Evolutionary conservation across 2,888 invertebrate species (phyloP), one percentile per base, ranked within the genome.

Genomic region (Strigamia crassipes): DNA sequence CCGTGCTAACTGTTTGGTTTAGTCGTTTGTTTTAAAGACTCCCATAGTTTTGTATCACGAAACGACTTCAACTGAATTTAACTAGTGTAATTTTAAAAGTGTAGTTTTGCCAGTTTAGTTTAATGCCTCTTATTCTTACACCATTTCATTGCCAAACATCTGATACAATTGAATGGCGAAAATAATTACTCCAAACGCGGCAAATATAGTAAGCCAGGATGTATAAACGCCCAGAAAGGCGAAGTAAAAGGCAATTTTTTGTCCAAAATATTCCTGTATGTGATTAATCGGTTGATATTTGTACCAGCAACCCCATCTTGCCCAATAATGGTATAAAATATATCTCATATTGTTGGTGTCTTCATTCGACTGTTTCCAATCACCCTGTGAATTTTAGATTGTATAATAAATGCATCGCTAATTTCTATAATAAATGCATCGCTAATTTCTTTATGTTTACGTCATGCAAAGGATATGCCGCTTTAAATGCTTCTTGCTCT

Each of bases 141-240:
- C 90, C 15, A 89, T 87, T 18, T 86, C 86, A 86, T 90, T 56
- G 56, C 18, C 56, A 56, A 56, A 21, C 85, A 90, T 87, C 12
- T 90, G 89, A 83, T 89, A 84, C 8, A 89, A 85, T 5, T 90
- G 90, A 84, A 90, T 90, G 13, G 90, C 83, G 85, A 91, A 91
- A 21, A 90, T 90, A 12, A 89, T 83, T 0, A 90, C 84, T 2
- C 91, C 91, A 23, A 90, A 89, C 31, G 90, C 84, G 0, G 90
- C 88, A 2, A 90, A 90, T 2, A 90, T 90, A n/a, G 90, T 85
- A 18, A 91, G 86, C 90, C 90, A 90, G 12, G 89, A 89, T 3
- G 91, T 91, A 86, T 91, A 91, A 84, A 91, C 90, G 51, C 90
- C 90, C 21, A 90, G 86, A 90, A 90, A 91, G 15, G 90, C 90